Percentiles rank a stretch among this genome's conserved stretches.
These are phyloP conservation scores for Tauraco erythrolophus DNA, from an alignment of 2,113 vertebrate genomes.

Conservation along the genomic window DNA sequence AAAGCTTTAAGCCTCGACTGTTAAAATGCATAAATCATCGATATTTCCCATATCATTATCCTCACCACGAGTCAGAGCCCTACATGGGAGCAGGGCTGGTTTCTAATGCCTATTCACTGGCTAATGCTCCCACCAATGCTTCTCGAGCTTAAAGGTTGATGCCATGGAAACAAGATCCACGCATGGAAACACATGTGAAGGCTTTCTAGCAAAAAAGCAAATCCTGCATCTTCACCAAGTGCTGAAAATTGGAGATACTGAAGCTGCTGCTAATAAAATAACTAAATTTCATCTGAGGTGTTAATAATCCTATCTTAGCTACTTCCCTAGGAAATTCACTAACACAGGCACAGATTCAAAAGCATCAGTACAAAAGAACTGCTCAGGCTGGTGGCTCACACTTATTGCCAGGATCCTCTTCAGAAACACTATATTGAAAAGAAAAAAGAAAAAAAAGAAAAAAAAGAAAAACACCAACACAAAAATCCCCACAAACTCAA, in stretches of 20 bases:
- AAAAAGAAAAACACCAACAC: no score
- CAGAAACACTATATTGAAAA: neutral
- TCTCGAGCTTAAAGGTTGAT: neutral
- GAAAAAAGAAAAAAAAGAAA: neutral
- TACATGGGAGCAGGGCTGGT: neutral
- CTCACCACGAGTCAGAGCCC: neutral
- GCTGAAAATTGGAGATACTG: neutral
- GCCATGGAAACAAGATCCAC: slow-evolving; percentile 66
- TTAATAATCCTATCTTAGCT: neutral
- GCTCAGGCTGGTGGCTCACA: neutral
- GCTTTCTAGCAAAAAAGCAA: neutral
- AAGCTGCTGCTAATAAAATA: neutral
- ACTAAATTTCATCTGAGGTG: neutral
- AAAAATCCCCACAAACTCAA: neutral
- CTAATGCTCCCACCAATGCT: neutral
- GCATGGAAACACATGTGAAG: neutral
- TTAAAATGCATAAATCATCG: neutral
- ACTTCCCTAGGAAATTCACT: neutral
- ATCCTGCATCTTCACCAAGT: neutral
- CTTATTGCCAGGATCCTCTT: neutral
- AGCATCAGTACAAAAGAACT: neutral
- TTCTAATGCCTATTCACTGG: slow-evolving; percentile 10
- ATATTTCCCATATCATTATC: neutral
- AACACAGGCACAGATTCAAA: neutral
- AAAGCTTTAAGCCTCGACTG: neutral